Base-by-base conservation (phyloP, 2,888 invertebrate genomes). In the Romanomermis culicivorax region DNA sequence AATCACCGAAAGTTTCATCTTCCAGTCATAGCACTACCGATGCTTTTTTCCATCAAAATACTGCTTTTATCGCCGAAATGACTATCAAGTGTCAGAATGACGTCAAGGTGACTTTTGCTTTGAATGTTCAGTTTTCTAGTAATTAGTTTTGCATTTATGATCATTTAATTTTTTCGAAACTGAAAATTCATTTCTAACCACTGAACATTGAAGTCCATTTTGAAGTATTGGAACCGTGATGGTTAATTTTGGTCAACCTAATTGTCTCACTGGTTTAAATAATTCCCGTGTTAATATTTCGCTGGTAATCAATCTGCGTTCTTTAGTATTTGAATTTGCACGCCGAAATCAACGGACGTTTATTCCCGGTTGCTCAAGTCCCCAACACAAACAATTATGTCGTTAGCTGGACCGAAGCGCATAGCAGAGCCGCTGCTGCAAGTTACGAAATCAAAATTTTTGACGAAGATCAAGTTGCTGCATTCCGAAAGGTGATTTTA, bases 341-440 rank as follows among this genome's bases (percentile, higher is more conserved):
- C 70, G 91, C 89, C 20, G 87, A 88, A 68, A 78, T 88, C 56
- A 81, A 83, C 61, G 85, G 85, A 49, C 82, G 80, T 68, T 76
- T 85, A n/a, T 73, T 85, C 54, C 83, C 85, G 27, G 86, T 85
- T 30, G 85, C 85, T 17, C 77, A 79, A 61, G 76, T 83, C 54
- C 81, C 79, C 50, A 75, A 75, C 45, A 79, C 80, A 55, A 79
- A 80, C 64, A 81, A 79, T 67, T 88, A 83, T 66, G 69, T 88
- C 83, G 81, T 93, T 26, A 91, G 91, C 61, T 89, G 89, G 85
- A 83, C 82, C 11, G 85, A 87, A 67, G 89, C 89, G 59, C 78
- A 82, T 27, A 79, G 81, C 51, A 80, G 81, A 62, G 81, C 86
- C 0, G 79, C 80, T 55, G 79, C 85, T 50, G 89, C 88, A 29